Percentiles rank a stretch among this genome's conserved stretches.
Conservation (phyloP, 2,888 invertebrate genomes). For the Bruchidius siliquastri region DNA sequence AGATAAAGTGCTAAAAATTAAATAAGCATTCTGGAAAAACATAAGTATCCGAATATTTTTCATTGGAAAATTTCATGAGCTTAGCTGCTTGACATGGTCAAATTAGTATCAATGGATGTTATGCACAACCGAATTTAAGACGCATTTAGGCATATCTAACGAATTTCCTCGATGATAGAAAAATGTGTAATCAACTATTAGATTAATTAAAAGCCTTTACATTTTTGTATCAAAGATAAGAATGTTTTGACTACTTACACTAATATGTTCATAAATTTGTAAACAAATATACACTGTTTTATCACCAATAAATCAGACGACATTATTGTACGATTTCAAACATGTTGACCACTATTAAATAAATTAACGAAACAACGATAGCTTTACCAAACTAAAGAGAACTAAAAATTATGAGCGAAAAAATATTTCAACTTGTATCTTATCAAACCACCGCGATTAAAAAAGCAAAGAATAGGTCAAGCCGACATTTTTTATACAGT, state of each 20-base stretch:
- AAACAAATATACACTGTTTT: not conserved
- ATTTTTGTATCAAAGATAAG: not conserved
- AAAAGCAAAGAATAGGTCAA: not conserved
- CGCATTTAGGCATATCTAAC: too few species aligned
- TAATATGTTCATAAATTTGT: not conserved
- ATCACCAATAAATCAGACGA: not conserved
- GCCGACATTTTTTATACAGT: not conserved
- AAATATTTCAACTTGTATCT: not conserved
- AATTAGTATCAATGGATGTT: too few species aligned
- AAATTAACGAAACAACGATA: not conserved
- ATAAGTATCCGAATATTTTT: too few species aligned
- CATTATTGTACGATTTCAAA: not conserved
- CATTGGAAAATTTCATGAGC: too few species aligned
- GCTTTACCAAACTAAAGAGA: not conserved
- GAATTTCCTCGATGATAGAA: too few species aligned
- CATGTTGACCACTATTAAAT: not conserved
- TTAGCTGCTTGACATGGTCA: too few species aligned
- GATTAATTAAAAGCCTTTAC: not conserved
- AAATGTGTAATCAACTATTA: too few species aligned
- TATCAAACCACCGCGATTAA: not conserved
- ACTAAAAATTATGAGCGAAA: not conserved
- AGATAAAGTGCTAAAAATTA: too few species aligned
- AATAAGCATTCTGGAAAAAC: too few species aligned
- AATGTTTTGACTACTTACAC: not conserved
- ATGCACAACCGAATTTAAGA: too few species aligned